Conservation (phyloP, 1,140 invertebrate genomes). For the Philopotamus ludificatus region DNA sequence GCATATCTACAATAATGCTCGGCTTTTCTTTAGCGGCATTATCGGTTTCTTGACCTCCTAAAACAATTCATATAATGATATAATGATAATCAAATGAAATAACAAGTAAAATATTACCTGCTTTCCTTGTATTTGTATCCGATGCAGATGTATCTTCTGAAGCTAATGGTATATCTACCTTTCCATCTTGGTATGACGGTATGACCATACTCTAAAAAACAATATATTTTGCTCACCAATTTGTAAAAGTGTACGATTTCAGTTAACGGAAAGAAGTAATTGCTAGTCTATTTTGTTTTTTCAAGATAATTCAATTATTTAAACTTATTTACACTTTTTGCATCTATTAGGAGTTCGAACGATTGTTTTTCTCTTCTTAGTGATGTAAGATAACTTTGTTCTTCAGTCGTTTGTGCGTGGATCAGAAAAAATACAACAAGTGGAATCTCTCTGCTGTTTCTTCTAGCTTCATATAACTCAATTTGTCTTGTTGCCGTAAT, state of each 20-base stretch:
- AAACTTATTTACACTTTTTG: constrained; percentile 77
- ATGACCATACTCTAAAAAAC: constrained; percentile 81
- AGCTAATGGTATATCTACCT: constrained; percentile 56
- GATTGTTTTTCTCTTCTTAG: constrained; percentile 89
- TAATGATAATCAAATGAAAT: neutral
- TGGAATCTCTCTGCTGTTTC: constrained; percentile 57
- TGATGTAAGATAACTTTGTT: constrained; percentile 90
- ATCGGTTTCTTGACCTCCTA: constrained; percentile 50
- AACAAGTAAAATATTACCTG: constrained; percentile 49
- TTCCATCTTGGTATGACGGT: constrained; percentile 87
- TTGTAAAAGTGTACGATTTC: no score
- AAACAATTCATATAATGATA: constrained; percentile 1
- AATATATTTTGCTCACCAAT: constrained; percentile 7
- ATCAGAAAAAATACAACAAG: constrained; percentile 86
- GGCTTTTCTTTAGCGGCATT: constrained; percentile 48
- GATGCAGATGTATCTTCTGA: constrained; percentile 45
- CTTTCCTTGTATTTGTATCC: constrained; percentile 63
- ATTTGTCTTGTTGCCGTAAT: constrained; percentile 84
- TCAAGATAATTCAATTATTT: neutral
- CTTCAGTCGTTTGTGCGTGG: constrained; percentile 89
- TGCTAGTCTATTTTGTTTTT: neutral
- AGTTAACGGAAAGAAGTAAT: no score
- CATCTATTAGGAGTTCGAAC: constrained; percentile 88
- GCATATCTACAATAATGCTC: constrained; percentile 92
- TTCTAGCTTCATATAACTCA: constrained; percentile 79